Base-by-base conservation (phyloP, 2,888 invertebrate genomes). In the Oscheius sp. region DNA sequence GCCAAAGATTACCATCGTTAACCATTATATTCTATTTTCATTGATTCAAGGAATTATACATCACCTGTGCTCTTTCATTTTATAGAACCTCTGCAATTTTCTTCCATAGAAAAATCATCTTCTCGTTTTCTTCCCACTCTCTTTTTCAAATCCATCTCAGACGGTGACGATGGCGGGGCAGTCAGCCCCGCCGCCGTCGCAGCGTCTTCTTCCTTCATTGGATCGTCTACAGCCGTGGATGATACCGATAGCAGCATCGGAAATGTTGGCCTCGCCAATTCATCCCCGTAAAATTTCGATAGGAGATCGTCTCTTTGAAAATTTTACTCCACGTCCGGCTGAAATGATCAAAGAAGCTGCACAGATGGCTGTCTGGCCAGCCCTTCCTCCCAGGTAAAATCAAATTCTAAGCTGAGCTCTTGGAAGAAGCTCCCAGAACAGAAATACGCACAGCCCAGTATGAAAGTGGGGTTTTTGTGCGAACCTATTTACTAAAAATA, bases 141-240 rank as follows among this genome's bases (percentile, higher is more conserved):
- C 36, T 9, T 14, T n/a, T 36, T 36, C 36, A 36, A 36, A 36
- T 9, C 36, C n/a, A 36, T 36, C 14, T 24, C 12, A 47, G 47
- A 24, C 20, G 22, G 47, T 47, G 47, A 20, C 41, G 59, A 72
- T 70, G 72, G 51, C 51, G 54, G 51, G 67, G 45, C 67, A 45
- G 22, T 28, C 59, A 66, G 72, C 72, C 67, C 51, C 44, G 66
- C 59, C 47, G 54, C 65, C 33, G 9, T 45, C 57, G 14, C 62
- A 61, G 45, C 67, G 71, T 36, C 70, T 74, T 1, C 64, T 78
- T 26, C 78, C 80, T 56, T 68, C 74, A 22, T 66, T 78, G 49
- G 76, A 76, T 56, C 66, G 70, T 36, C 73, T 80, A 22, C 76
- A 81, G 67, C 78, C 81, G 59, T 82, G 82, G 82, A 82, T 82